Conservation (phyloP, 2,888 invertebrate species). For the Andrena dorsata region DNA sequence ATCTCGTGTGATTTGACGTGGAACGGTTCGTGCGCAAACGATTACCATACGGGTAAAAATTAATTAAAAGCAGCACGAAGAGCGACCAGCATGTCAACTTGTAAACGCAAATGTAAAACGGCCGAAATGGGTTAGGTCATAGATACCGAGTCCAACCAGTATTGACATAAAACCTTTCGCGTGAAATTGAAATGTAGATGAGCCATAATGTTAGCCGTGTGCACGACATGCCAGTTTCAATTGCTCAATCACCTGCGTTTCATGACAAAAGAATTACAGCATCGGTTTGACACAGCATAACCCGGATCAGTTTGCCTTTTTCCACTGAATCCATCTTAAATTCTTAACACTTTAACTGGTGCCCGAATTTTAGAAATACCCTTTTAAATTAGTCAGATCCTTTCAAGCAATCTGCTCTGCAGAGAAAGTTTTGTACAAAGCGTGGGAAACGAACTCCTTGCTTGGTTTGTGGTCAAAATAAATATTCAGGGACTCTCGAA, state of each 20-base stretch:
- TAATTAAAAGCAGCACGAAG: constrained; percentile 29
- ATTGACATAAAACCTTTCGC: constrained; percentile 30
- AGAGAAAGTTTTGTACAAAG: too few species aligned
- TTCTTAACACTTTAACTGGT: too few species aligned
- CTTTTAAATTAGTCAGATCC: too few species aligned
- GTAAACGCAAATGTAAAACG: constrained; percentile 27
- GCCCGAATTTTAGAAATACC: too few species aligned
- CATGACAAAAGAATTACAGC: constrained; percentile 30
- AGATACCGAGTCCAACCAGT: constrained; percentile 22
- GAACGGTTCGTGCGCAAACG: background rate
- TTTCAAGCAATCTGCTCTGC: too few species aligned
- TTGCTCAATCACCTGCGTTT: constrained; percentile 39
- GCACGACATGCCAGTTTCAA: constrained; percentile 21
- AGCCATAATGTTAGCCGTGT: constrained; percentile 34
- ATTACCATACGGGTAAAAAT: constrained; percentile 30
- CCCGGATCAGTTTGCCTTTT: background rate
- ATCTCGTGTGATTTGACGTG: background rate
- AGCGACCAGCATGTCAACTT: background rate
- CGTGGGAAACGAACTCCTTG: too few species aligned
- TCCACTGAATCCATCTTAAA: background rate
- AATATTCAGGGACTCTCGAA: too few species aligned
- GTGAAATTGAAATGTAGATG: constrained; percentile 35
- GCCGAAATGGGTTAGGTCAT: constrained; percentile 6
- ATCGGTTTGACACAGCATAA: background rate
- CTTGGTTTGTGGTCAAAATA: too few species aligned